Evolutionary conservation across 2,888 invertebrate species (phyloP).

Genomic region (Cantharis rustica): DNA sequence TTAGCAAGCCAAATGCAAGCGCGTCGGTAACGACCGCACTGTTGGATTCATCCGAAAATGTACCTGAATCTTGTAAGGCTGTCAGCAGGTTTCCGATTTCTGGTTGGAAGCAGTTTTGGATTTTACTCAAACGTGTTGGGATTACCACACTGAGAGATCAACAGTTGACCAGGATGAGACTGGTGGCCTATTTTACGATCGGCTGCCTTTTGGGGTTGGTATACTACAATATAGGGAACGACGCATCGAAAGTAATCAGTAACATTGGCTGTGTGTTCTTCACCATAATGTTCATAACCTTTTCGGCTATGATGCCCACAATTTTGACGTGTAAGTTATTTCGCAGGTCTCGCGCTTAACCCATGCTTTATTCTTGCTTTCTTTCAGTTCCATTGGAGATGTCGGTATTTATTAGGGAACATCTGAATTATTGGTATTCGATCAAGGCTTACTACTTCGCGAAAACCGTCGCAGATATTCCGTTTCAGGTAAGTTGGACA

Average conservation of each 20-base stretch:
- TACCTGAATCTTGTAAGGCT: slow-evolving; percentile 61
- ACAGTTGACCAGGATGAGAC: slow-evolving; percentile 86
- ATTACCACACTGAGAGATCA: slow-evolving; percentile 82
- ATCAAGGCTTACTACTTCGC: slow-evolving; percentile 96
- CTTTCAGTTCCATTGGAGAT: slow-evolving; percentile 91
- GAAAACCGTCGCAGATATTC: slow-evolving; percentile 94
- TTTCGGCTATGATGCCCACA: slow-evolving; percentile 98
- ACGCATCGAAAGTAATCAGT: slow-evolving; percentile 92
- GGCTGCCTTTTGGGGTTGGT: slow-evolving; percentile 91
- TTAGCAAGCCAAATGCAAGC: slow-evolving; percentile 44
- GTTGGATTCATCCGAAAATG: slow-evolving; percentile 52
- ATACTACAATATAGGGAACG: slow-evolving; percentile 91
- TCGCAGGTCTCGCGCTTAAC: neutral
- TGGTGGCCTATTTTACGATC: slow-evolving; percentile 85
- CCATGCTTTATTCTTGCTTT: slow-evolving; percentile 18
- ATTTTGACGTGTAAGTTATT: slow-evolving; percentile 93
- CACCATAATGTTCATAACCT: slow-evolving; percentile 95
- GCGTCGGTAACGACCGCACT: slow-evolving; percentile 60
- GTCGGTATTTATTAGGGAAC: slow-evolving; percentile 92
- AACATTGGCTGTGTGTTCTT: slow-evolving; percentile 97
- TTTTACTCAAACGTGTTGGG: slow-evolving; percentile 83
- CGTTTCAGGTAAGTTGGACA: slow-evolving; percentile 79
- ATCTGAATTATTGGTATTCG: slow-evolving; percentile 97
- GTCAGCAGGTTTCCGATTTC: slow-evolving; percentile 72
- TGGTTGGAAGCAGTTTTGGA: slow-evolving; percentile 83